These are phyloP conservation scores for Eretmocerus hayati DNA, from an alignment of 2,888 invertebrate species.

Conservation along the genomic window DNA sequence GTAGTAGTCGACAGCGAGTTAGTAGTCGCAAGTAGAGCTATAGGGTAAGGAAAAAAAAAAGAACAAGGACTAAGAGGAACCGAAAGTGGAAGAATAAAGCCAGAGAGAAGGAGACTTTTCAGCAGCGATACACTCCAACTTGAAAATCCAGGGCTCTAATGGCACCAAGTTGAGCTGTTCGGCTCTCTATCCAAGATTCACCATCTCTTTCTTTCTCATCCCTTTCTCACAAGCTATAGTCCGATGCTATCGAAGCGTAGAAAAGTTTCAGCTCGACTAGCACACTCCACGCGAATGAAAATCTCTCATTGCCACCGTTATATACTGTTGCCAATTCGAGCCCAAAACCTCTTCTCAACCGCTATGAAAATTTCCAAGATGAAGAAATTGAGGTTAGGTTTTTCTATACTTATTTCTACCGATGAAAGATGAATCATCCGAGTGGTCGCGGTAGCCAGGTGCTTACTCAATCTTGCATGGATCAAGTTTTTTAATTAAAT, in stretches of 20 bases:
- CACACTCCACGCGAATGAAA: not conserved
- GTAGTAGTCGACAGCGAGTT: not conserved
- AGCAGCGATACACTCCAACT: slow-evolving; percentile 6
- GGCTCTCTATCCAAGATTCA: not conserved
- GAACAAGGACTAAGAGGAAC: not conserved
- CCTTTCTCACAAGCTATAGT: too few relatives aligned
- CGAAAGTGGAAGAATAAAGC: not conserved
- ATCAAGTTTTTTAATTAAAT: slow-evolving; percentile 43
- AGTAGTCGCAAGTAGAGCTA: not conserved
- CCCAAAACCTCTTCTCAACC: too few relatives aligned
- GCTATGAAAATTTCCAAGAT: too few relatives aligned
- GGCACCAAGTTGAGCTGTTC: slow-evolving; percentile 35
- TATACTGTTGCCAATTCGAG: too few relatives aligned
- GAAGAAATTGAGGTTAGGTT: not conserved
- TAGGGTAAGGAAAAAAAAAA: not conserved
- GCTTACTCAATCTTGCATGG: slow-evolving; percentile 14
- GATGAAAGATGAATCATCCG: slow-evolving; percentile 4
- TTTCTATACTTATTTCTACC: too few relatives aligned
- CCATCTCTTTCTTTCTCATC: too few relatives aligned
- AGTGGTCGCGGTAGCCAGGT: not conserved
- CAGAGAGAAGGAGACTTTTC: slow-evolving; percentile 10
- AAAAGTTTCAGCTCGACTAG: slow-evolving; percentile 9
- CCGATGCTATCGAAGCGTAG: too few relatives aligned
- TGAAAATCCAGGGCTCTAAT: slow-evolving; percentile 32
- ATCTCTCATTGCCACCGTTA: not conserved